Evolutionary conservation across 1,140 invertebrate genomes (phyloP), one percentile per base, ranked within the genome.

Genomic region (Schlechtendalia chinensis): DNA sequence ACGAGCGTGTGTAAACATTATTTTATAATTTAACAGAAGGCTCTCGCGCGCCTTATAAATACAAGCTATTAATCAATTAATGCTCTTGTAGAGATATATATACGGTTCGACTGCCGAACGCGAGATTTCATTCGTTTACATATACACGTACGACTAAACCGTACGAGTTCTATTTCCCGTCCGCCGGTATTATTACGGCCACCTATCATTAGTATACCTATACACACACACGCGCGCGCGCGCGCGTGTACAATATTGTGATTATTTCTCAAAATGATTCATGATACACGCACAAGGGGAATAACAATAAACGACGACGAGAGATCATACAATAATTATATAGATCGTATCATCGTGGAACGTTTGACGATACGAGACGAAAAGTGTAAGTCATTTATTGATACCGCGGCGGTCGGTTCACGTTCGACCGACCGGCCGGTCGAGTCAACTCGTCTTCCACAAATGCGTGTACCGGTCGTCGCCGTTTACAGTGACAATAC

Each of bases 181-280:
- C n/a, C 16, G 5, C 59, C 24, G n/a, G 14, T 45, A n/a, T 10
- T 22, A 22, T 50, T 39, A 39, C 8, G 8, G 32, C 3, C 8
- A 39, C 32, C 32, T 39, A 8, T 39, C 8, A 39, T 39, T 39
- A 39, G 32, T 39, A 39, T 8, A 8, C 8, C 3, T 39, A 39
- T 39, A 39, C n/a, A 65, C 32, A 65, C 10, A 29, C 8, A 29
- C 16, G 19, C 19, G n/a, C n/a, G n/a, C n/a, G n/a, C n/a, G n/a
- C n/a, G n/a, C n/a, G n/a, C n/a, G n/a, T n/a, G n/a, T n/a, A n/a
- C n/a, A n/a, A n/a, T n/a, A n/a, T 67, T 45, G 59, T 61, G 32
- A 67, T 67, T 67, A 67, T 45, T 67, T 67, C 39, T 67, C 0
- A 22, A 39, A 39, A 67, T 67, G 32, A 67, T 67, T 67, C 39